Evolutionary conservation across 2,797 vertebrate species (phyloP), one percentile per base, ranked within the genome.

Genomic region (Coregonus suidteri): DNA sequence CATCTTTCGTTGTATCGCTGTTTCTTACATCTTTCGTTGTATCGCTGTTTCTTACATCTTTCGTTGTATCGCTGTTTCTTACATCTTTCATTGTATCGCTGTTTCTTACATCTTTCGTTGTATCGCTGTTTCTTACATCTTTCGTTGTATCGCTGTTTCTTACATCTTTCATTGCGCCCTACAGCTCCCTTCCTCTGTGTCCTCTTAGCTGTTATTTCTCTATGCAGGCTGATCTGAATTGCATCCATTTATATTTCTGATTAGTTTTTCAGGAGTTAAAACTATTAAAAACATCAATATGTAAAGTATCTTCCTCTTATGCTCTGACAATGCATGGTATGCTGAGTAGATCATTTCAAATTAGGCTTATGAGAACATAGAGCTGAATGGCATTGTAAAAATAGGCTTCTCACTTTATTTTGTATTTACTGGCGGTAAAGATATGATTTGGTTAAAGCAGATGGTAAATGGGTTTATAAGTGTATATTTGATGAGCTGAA

Each of bases 391-490:
- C 7, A 68, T 68, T 68, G 66, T 68, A 16, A 16, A 68, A 68
- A 68, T 68, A 16, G 66, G 30, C 4, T 15, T 18, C 15, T 67
- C 31, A 34, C 31, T 67, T 35, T 68, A 35, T 37, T 67, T 67
- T 34, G 31, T 16, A 68, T 35, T 15, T 34, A 68, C 31, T 68
- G 34, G 0, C 7, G 6, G 31, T 35, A 9, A 68, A 68, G 15
- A 68, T 68, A 35, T 68, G 30, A 85, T 88, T 90, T 34, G 34
- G 31, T 68, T 68, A 15, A 5, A 67, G 31, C 87, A 81, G 54
- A 79, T 81, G 64, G 34, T 78, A 78, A 77, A 77, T 87, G 81
- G 81, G 83, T 76, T 81, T 86, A 84, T 81, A 79, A 79, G 80
- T 20, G 59, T 25, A 64, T 25, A 64, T 64, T 25, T 64, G 59